Percentiles rank a stretch among this genome's conserved stretches.
phyloP scores from a whole-genome alignment of 2,888 invertebrate species.

The Drosophila merina region DNA sequence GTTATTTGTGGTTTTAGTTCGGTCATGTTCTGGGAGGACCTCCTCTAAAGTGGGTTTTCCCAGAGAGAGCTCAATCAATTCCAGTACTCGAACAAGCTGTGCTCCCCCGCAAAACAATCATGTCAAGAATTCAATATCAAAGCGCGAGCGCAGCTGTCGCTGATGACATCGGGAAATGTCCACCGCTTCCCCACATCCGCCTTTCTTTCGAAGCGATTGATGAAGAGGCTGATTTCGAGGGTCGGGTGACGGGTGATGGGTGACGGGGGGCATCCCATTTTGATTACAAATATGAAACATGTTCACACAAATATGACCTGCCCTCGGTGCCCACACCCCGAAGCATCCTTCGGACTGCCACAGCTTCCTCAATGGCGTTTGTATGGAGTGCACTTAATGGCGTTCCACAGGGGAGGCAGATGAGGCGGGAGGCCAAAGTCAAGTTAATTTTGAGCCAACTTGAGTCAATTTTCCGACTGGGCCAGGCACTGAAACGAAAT shows the following conservation, averaged over 20 bases:
- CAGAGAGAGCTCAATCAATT: conserved; percentile 31
- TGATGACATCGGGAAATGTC: conserved; percentile 68
- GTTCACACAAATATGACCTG: conserved; percentile 39
- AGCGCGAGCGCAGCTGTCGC: conserved; percentile 70
- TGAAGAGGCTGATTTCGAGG: conserved; percentile 58
- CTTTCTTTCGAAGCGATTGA: conserved; percentile 54
- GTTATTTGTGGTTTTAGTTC: conserved; percentile 36
- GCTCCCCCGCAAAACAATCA: conserved; percentile 63
- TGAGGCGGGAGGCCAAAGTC: conserved; percentile 11
- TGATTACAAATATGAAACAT: conserved; percentile 71
- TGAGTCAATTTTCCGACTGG: conserved; percentile 48
- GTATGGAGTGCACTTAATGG: conserved; percentile 61
- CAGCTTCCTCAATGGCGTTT: conserved; percentile 38
- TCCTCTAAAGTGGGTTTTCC: conserved; percentile 13
- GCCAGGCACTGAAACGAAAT: conserved; percentile 7
- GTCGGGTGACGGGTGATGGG: not conserved
- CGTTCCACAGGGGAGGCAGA: conserved; percentile 24
- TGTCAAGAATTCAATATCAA: conserved; percentile 79
- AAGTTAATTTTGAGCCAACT: conserved; percentile 55
- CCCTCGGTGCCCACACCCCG: conserved; percentile 9
- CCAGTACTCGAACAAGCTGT: conserved; percentile 60
- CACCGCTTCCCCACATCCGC: conserved; percentile 10
- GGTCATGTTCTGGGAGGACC: not conserved
- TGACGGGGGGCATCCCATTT: conserved; percentile 38
- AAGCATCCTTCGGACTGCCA: not conserved